Conservation (phyloP, 2,888 invertebrate genomes). For the Ophion ellenae region DNA sequence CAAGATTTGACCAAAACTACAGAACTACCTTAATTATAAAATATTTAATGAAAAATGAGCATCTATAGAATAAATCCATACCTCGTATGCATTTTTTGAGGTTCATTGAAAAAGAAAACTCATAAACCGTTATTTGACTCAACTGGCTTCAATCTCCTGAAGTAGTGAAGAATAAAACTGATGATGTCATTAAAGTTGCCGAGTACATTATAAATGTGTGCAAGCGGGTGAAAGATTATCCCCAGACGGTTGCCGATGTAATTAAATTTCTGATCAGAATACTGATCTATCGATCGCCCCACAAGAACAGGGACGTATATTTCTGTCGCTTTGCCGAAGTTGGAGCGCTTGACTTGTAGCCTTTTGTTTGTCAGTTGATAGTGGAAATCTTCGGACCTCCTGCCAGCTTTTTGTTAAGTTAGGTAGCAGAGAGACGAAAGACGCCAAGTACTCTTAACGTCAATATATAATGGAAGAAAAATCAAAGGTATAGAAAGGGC, state of each 20-base stretch:
- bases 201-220: not conserved
- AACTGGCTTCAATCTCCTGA: too few species aligned
- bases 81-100: too few species aligned
- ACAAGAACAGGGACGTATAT: not conserved
- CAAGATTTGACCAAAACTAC: too few species aligned
- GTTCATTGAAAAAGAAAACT: too few species aligned
- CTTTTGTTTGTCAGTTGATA: not conserved
- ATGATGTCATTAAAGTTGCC: too few species aligned
- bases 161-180: too few species aligned
- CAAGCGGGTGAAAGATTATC: constrained; percentile 53
- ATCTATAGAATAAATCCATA: too few species aligned
- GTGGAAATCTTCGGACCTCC: not conserved
- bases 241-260: constrained; percentile 70
- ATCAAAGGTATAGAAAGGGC: not conserved
- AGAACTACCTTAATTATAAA: too few species aligned
- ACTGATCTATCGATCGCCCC: not conserved
- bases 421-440: constrained; percentile 33
- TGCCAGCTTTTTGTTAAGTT: not conserved
- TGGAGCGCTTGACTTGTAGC: not conserved
- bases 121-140: too few species aligned
- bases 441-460: constrained; percentile 69
- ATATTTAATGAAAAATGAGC: too few species aligned
- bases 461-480: not conserved
- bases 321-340: not conserved
- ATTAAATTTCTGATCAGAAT: not conserved